A percentile compares a stretch with the other conserved stretches of the same genome.
Evolutionary conservation across 2,888 invertebrate genomes (phyloP).

Genomic region (Tethea ocularis): DNA sequence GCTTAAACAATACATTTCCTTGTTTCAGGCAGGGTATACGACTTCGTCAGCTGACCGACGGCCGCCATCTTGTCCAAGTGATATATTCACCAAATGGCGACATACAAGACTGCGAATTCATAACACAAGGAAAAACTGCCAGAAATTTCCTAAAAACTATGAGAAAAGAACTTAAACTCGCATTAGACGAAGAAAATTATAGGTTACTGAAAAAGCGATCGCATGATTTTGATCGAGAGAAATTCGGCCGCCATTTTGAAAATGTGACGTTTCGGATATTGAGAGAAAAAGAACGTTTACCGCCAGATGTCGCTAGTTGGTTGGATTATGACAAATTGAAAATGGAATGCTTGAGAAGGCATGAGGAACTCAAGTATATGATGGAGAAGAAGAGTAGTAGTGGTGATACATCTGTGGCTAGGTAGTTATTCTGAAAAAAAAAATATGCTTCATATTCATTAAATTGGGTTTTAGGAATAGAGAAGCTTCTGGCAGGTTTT

Average conservation of each 20-base stretch:
- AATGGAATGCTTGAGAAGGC: conserved; percentile 78
- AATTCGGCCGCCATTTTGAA: conserved; percentile 68
- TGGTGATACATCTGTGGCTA: conserved; percentile 55
- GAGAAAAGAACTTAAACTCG: conserved; percentile 80
- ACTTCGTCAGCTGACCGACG: conserved; percentile 87
- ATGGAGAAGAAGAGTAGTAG: conserved; percentile 63
- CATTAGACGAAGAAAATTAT: conserved; percentile 66
- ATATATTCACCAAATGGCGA: conserved; percentile 85
- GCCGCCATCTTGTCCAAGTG: conserved; percentile 86
- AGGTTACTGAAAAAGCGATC: conserved; percentile 53
- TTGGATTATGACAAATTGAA: conserved; percentile 84
- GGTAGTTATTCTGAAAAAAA: conserved; percentile 48
- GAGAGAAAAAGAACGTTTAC: conserved; percentile 72
- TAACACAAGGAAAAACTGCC: conserved; percentile 80
- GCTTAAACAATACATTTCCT: conserved; percentile 24
- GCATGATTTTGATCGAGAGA: conserved; percentile 50
- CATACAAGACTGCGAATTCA: conserved; percentile 87
- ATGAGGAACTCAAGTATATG: conserved; percentile 68
- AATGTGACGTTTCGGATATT: conserved; percentile 84
- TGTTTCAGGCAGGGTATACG: conserved; percentile 82
- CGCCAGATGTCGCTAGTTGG: conserved; percentile 80
- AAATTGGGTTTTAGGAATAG: background rate
- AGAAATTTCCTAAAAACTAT: conserved; percentile 84
- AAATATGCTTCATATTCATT: background rate
- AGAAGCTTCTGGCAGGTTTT: background rate